Conservation (phyloP, 2,113 vertebrate genomes). For the Pseudorectes ferrugineus region DNA sequence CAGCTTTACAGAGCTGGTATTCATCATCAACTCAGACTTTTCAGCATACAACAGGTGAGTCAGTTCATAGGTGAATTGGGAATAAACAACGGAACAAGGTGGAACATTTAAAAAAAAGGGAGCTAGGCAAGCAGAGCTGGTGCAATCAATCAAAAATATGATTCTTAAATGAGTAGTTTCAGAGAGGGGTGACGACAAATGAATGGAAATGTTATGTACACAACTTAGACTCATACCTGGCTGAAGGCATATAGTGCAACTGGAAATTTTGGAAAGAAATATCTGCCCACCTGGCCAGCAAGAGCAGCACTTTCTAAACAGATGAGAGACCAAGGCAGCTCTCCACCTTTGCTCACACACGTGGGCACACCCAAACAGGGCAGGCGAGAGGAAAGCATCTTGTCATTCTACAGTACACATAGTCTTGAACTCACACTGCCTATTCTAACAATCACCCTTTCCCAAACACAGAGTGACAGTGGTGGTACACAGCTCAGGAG, state of each 20-base stretch:
- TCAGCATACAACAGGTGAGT: slow-evolving; percentile 58
- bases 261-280: slow-evolving; percentile 30
- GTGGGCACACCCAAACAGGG: not conserved
- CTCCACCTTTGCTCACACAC: not conserved
- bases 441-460: not conserved
- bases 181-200: not conserved
- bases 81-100: slow-evolving; percentile 49
- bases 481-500: not conserved
- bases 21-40: slow-evolving; percentile 42
- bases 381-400: not conserved
- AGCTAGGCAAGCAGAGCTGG: not conserved
- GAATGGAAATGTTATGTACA: slow-evolving; percentile 38
- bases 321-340: not conserved
- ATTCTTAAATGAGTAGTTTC: slow-evolving; percentile 27
- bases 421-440: not conserved
- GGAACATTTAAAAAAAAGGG: not conserved
- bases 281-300: not conserved
- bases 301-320: not conserved
- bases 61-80: slow-evolving; percentile 36
- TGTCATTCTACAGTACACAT: not conserved
- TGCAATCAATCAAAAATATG: slow-evolving; percentile 53
- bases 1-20: slow-evolving; percentile 38
- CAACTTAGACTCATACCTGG: slow-evolving; percentile 9
- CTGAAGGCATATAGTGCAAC: not conserved
- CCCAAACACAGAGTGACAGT: not conserved